A percentile compares a stretch with the other conserved stretches of the same genome.
phyloP scores from a whole-genome alignment of 2,797 vertebrate genomes.

The Poecilia gillii region DNA sequence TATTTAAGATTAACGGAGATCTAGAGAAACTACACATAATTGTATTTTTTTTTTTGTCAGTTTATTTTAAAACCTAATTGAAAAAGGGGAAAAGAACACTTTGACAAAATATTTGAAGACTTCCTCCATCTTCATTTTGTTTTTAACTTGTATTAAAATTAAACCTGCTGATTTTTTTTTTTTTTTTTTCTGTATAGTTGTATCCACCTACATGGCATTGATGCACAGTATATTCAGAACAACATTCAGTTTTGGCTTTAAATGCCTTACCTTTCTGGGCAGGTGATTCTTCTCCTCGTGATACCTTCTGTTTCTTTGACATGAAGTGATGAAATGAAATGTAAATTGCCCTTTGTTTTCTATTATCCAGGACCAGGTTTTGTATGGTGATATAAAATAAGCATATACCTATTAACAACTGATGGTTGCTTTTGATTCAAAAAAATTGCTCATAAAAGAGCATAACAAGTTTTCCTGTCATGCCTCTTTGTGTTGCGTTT shows the following conservation, averaged over 20 bases:
- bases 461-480: slow-evolving; percentile 16
- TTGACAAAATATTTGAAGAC: not conserved
- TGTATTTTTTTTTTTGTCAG: not conserved
- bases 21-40: not conserved
- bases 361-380: not conserved
- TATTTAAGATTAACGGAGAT: slow-evolving; percentile 1
- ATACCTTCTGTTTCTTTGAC: not conserved
- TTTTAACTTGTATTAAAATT: slow-evolving; percentile 19
- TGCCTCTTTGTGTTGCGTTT: not conserved
- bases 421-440: slow-evolving; percentile 11
- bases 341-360: slow-evolving; percentile 5
- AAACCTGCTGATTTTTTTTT: not conserved
- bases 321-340: slow-evolving; percentile 1
- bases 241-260: slow-evolving; percentile 20
- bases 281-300: not conserved
- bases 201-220: not conserved
- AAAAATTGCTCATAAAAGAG: slow-evolving; percentile 23
- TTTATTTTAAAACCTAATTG: not conserved
- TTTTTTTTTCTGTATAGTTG: not conserved
- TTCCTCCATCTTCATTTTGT: slow-evolving; percentile 33
- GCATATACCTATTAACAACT: not conserved
- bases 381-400: not conserved
- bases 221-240: slow-evolving; percentile 33
- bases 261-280: slow-evolving; percentile 15
- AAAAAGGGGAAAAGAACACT: slow-evolving; percentile 1